These are phyloP conservation scores for Opisthograptis luteolata DNA, from an alignment of 2,888 invertebrate species.

Conservation along the genomic window DNA sequence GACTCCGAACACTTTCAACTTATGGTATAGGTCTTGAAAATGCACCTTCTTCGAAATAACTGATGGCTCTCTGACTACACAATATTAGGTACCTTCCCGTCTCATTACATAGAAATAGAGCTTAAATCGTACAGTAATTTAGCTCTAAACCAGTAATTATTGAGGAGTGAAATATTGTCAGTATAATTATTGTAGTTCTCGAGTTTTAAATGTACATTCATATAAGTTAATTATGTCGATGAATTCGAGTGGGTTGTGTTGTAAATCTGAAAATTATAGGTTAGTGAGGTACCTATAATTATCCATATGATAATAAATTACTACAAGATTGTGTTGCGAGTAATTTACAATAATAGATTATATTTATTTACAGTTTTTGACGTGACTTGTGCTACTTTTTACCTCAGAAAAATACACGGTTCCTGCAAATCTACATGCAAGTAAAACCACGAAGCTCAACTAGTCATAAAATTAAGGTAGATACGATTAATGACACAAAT, in stretches of 20 bases:
- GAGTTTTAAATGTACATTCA: slow-evolving; percentile 49
- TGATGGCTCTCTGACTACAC: neutral
- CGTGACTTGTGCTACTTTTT: too few species aligned
- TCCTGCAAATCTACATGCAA: too few species aligned
- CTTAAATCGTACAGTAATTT: slow-evolving; percentile 35
- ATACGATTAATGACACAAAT: too few species aligned
- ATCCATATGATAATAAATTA: too few species aligned
- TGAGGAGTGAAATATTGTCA: slow-evolving; percentile 72
- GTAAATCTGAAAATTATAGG: slow-evolving; percentile 47
- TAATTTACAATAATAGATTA: too few species aligned
- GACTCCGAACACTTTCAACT: too few species aligned
- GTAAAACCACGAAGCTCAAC: too few species aligned
- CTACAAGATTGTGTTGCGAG: too few species aligned
- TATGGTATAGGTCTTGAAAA: neutral
- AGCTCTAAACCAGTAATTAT: slow-evolving; percentile 58
- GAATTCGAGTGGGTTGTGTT: slow-evolving; percentile 39
- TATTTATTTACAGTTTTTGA: too few species aligned
- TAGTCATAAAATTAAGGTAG: too few species aligned
- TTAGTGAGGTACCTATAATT: neutral
- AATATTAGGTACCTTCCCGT: slow-evolving; percentile 27
- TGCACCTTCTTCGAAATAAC: neutral
- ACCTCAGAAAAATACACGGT: too few species aligned
- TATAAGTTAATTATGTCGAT: slow-evolving; percentile 20
- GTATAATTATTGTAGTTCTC: slow-evolving; percentile 73
- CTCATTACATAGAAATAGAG: slow-evolving; percentile 43